Base-by-base conservation (phyloP, 2,797 vertebrate species). In the Acipenser transmontanus region DNA sequence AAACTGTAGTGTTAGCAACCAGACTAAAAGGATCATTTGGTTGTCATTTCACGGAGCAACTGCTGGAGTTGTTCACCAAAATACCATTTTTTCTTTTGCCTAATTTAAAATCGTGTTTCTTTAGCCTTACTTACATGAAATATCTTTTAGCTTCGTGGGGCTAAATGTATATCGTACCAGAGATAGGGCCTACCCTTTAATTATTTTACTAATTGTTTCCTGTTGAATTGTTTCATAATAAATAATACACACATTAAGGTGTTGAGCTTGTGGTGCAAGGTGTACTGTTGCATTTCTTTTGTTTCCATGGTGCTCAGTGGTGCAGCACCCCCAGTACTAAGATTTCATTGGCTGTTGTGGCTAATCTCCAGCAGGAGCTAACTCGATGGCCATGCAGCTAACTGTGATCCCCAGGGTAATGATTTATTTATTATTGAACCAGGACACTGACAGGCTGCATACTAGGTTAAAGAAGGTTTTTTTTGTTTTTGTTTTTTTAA, bases 261-360 rank as follows among this genome's bases (percentile, higher is more conserved):
- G 12, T 57, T 57, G 12, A 6, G 54, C 11, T n/a, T 11, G 2
- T 57, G 54, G 54, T 8, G 12, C 7, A 4, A 57, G 54, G 9
- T 57, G 54, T 13, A 57, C 9, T 11, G 4, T 13, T 0, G 34
- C 54, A n/a, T 6, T n/a, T 57, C 54, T n/a, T 57, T 57, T 57
- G 54, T 57, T 57, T 57, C 54, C 54, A n/a, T 57, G 54, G 54
- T 13, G n/a, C 54, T 57, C 54, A n/a, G 54, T n/a, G 9, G 11
- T 57, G 54, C 54, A 57, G 54, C 12, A 57, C 54, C 51, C 51
- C 51, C 51, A 11, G 12, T 11, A 4, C 9, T 11, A 13, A 13
- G 9, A 7, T 57, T 11, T 57, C 11, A 57, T 57, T 57, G 54
- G 54, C 54, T n/a, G 12, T 7, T 57, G 54, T 57, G 9, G 54